Evolutionary conservation across 2,888 invertebrate genomes (phyloP), one percentile per base, ranked within the genome.

Genomic region (Tyria jacobaeae): DNA sequence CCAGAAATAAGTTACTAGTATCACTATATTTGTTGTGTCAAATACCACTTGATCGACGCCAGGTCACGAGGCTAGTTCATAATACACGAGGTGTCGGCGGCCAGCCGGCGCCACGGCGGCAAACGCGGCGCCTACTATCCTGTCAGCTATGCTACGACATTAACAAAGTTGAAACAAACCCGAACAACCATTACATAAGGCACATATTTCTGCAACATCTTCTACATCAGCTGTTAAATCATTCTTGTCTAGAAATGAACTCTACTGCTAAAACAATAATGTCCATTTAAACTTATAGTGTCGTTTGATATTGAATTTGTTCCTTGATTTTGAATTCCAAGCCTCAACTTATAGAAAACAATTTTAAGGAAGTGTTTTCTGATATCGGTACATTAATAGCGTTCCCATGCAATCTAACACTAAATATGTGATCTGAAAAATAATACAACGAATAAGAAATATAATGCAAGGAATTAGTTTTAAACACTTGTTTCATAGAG

Each of bases 61-160:
- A 85, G 92, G 92, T 93, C 91, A 90, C 89, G 87, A 82, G 90
- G 89, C 92, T 92, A 92, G 92, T 92, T 88, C 91, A 92, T 92
- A 92, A 92, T 91, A 92, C 91, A 91, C 91, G 91, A 93, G 91
- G 92, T 91, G 92, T 90, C 85, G 89, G 91, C 92, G 93, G 90
- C 93, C 82, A 85, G 91, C 85, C 91, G 93, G 93, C 93, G 93
- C 93, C 93, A 92, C 81, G 86, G 89, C 86, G 89, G 89, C 88
- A 89, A 88, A 71, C 81, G 83, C 87, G 93, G 93, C 93, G 93
- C 93, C 93, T 91, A 81, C 90, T 88, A 88, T 90, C 92, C 91
- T 92, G 89, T 87, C 87, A 84, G 83, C 83, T 81, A 84, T 81
- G 76, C 78, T 75, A 72, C 66, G 60, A 60, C n/a, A 41, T 21